phyloP scores from a whole-genome alignment of 2,888 invertebrate species.

The Cantharis flavilabris region DNA sequence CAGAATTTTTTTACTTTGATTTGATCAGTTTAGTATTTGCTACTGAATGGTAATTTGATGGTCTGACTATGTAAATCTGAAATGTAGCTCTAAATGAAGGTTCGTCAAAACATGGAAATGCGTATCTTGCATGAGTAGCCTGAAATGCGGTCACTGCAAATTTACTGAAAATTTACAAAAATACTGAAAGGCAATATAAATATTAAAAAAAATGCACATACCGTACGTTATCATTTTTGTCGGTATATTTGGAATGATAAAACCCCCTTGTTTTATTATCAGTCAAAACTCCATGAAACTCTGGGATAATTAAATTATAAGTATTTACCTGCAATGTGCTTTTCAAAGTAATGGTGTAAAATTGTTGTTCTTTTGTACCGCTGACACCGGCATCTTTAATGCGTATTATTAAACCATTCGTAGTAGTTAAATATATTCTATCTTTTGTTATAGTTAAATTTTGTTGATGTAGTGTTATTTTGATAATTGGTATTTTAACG shows the following conservation, averaged over 20 bases:
- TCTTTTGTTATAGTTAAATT: background rate
- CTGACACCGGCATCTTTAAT: background rate
- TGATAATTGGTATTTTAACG: background rate
- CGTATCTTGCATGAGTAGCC: slow-evolving; percentile 65
- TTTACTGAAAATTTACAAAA: slow-evolving; percentile 41
- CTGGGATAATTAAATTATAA: background rate
- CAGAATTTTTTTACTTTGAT: background rate
- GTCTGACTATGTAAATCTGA: slow-evolving; percentile 64
- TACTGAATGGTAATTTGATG: slow-evolving; percentile 26
- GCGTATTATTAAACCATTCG: background rate
- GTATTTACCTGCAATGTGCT: background rate
- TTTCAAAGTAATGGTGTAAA: background rate
- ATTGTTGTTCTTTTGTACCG: background rate
- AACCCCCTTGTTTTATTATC: background rate
- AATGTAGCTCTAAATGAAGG: slow-evolving; percentile 54
- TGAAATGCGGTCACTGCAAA: slow-evolving; percentile 69
- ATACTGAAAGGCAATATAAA: no score
- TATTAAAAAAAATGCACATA: background rate
- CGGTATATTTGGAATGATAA: background rate
- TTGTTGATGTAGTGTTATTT: background rate
- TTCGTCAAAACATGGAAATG: slow-evolving; percentile 78
- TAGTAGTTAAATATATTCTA: background rate
- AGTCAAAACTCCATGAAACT: background rate
- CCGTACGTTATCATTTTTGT: background rate
- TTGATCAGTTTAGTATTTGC: background rate